Evolutionary conservation across 53 echinoderm and acorn worm species (phyloP).

Genomic region (Astropecten irregularis): DNA sequence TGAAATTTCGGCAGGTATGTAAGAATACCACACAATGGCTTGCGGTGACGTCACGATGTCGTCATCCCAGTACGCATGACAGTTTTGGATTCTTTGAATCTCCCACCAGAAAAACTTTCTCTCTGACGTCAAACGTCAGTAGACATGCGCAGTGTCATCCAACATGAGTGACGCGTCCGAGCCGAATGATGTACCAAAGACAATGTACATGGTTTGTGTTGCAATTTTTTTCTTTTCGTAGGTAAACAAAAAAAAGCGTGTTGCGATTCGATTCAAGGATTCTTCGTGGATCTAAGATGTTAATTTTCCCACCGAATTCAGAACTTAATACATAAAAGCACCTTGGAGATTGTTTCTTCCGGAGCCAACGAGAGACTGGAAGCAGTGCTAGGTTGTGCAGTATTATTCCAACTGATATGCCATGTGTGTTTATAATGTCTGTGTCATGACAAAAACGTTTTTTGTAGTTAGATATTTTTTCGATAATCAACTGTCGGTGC

Average conservation of each 20-base stretch:
- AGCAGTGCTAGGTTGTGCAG: constrained; percentile 36
- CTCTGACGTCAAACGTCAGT: constrained; percentile 11
- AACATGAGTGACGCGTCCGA: constrained; percentile 13
- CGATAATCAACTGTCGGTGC: constrained; percentile 7
- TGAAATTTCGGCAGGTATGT: constrained; percentile 4
- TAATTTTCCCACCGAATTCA: constrained; percentile 47
- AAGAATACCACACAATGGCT: not conserved
- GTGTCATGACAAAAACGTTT: constrained; percentile 6
- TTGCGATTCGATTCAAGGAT: constrained; percentile 19
- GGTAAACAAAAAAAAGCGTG: constrained; percentile 25
- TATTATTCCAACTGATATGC: constrained; percentile 10
- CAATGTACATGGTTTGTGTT: constrained; percentile 23
- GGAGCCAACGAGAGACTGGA: not conserved
- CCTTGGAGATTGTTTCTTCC: constrained; percentile 31
- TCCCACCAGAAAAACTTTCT: constrained; percentile 35
- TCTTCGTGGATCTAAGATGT: constrained; percentile 23
- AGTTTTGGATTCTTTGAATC: not conserved
- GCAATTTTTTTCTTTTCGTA: constrained; percentile 31
- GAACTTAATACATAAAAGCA: constrained; percentile 6
- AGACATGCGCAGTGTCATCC: constrained; percentile 36
- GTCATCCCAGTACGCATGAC: constrained; percentile 5
- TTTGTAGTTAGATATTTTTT: constrained; percentile 31
- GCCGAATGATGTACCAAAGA: constrained; percentile 28
- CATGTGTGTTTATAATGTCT: constrained; percentile 24
- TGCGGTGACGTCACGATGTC: not conserved